These are phyloP conservation scores for Urocolius indicus DNA, from an alignment of 2,113 vertebrate species.

Conservation along the genomic window DNA sequence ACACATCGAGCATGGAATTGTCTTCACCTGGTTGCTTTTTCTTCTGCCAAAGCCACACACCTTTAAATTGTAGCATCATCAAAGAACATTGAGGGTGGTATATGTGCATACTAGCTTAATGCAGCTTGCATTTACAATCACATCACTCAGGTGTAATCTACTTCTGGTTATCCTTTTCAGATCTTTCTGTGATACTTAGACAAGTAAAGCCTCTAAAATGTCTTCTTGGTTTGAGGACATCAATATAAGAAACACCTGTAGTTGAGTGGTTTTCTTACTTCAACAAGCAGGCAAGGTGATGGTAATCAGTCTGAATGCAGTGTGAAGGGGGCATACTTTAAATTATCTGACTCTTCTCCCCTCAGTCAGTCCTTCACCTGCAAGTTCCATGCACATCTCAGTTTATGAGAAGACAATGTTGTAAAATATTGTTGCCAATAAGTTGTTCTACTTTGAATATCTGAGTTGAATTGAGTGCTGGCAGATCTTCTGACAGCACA, in stretches of 20 bases:
- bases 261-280: background rate
- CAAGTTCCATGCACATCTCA: background rate
- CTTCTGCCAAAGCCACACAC: background rate
- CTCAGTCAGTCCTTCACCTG: background rate
- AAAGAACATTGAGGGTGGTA: background rate
- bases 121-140: background rate
- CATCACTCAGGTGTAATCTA: background rate
- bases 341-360: background rate
- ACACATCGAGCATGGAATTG: constrained; percentile 34
- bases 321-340: background rate
- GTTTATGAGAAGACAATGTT: background rate
- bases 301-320: background rate
- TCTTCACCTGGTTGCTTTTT: constrained; percentile 7
- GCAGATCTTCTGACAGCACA: background rate
- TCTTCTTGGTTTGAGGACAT: background rate
- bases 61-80: background rate
- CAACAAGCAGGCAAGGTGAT: background rate
- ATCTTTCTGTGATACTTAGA: background rate
- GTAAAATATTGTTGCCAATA: background rate
- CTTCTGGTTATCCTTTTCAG: background rate
- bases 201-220: background rate
- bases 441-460: background rate
- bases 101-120: background rate
- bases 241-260: background rate
- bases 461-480: background rate